phyloP scores from a whole-genome alignment of 2,113 vertebrate species.

The Pontoporia blainvillei region DNA sequence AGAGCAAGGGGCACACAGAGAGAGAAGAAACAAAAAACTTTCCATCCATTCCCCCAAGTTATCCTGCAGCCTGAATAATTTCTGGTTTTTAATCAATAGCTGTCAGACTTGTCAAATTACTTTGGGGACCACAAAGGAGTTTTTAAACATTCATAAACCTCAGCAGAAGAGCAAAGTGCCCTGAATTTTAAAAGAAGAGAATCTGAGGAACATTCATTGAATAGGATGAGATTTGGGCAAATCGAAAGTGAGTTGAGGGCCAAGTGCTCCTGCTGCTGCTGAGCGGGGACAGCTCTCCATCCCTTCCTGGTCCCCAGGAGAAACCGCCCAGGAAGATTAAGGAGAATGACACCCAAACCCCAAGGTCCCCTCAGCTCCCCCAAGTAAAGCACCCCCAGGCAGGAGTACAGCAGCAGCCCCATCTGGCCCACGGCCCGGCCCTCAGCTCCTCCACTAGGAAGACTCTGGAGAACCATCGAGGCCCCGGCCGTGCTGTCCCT shows the following conservation, averaged over 20 bases:
- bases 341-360: background rate
- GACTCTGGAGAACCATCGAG: background rate
- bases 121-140: constrained; percentile 85
- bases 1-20: background rate
- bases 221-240: constrained; percentile 76
- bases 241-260: constrained; percentile 69
- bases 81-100: constrained; percentile 87
- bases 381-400: background rate
- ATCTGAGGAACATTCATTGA: constrained; percentile 72
- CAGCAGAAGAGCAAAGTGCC: constrained; percentile 78
- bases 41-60: constrained; percentile 82
- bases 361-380: background rate
- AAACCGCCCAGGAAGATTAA: background rate
- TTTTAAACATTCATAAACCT: constrained; percentile 88
- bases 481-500: background rate
- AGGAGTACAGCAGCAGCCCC: background rate
- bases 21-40: constrained; percentile 74
- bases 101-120: constrained; percentile 89
- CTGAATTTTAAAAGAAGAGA: constrained; percentile 81
- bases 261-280: background rate
- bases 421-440: background rate
- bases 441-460: background rate
- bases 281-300: background rate
- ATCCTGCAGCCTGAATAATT: constrained; percentile 84
- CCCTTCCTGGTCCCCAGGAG: background rate